Percentiles rank a stretch among this genome's conserved stretches.
Conservation (phyloP, 1,140 invertebrate genomes). For the Pantala flavescens region DNA sequence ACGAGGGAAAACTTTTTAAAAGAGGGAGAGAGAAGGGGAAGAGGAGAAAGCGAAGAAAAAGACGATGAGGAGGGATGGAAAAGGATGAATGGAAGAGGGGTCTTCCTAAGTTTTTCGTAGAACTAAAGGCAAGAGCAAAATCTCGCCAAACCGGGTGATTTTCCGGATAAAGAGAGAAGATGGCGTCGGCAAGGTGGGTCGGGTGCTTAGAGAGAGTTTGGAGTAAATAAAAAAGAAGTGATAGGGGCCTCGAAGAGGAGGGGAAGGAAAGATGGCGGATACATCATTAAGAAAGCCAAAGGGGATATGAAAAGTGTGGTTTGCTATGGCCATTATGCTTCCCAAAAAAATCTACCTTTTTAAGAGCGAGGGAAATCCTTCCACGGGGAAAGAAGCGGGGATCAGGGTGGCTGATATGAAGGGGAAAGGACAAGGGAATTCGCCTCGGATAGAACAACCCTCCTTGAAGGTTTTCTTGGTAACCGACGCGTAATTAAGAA, state of each 20-base stretch:
- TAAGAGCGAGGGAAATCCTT: neutral
- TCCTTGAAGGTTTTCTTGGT: neutral
- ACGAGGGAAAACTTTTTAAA: neutral
- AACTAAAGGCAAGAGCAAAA: neutral
- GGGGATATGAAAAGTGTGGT: neutral
- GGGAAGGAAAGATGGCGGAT: neutral
- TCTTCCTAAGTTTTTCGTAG: neutral
- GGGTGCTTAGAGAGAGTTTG: neutral
- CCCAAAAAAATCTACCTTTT: neutral
- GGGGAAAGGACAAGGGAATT: neutral
- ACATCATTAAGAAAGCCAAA: constrained; percentile 2
- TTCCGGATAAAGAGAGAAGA: neutral
- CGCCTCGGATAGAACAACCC: neutral
- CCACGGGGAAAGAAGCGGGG: neutral
- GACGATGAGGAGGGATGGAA: neutral
- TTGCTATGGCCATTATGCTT: neutral
- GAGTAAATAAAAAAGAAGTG: neutral
- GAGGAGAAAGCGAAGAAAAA: neutral
- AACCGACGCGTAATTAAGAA: neutral
- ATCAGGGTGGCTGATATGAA: neutral
- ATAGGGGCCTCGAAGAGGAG: neutral
- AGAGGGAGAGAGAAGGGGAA: neutral
- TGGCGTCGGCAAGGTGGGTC: neutral
- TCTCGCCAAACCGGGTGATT: neutral
- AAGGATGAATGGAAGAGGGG: neutral